A percentile compares a stretch with the other conserved stretches of the same genome.
These are phyloP conservation scores for Amblyopsis rosae DNA, from an alignment of 2,113 vertebrate genomes.

Conservation along the genomic window DNA sequence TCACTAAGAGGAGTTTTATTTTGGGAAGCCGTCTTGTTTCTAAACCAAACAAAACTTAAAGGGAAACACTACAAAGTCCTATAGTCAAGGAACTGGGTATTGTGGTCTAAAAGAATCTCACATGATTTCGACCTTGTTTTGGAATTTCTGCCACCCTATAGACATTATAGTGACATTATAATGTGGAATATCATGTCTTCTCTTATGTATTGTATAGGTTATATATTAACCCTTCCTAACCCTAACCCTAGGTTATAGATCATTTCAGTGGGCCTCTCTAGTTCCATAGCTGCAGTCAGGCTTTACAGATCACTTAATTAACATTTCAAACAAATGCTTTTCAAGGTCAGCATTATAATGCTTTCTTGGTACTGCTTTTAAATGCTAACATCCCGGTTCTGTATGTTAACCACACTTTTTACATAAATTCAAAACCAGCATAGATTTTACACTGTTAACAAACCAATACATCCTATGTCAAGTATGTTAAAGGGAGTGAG, in stretches of 20 bases:
- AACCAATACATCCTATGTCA: conserved; percentile 32
- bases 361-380: too few relatives aligned
- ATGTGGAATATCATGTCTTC: conserved; percentile 22
- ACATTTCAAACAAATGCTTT: conserved; percentile 7
- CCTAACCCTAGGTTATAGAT: conserved; percentile 33
- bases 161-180: conserved; percentile 30
- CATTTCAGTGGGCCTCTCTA: background rate
- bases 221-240: too few relatives aligned
- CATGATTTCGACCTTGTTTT: conserved; percentile 38
- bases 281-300: too few relatives aligned
- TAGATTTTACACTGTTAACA: conserved; percentile 14
- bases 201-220: conserved; percentile 22
- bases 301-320: too few relatives aligned
- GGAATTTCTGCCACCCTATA: conserved; percentile 55
- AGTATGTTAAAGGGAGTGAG: conserved; percentile 20
- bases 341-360: conserved; percentile 37
- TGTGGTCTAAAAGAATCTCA: conserved; percentile 54
- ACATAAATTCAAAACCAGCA: background rate
- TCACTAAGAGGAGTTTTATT: conserved; percentile 78
- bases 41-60: conserved; percentile 73
- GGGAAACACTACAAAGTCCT: conserved; percentile 72
- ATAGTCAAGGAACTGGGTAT: conserved; percentile 55
- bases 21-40: conserved; percentile 75
- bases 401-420: too few relatives aligned
- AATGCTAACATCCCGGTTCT: too few relatives aligned